Base-by-base conservation (phyloP, 2,888 invertebrate species). In the Drosophila phalerata region DNA sequence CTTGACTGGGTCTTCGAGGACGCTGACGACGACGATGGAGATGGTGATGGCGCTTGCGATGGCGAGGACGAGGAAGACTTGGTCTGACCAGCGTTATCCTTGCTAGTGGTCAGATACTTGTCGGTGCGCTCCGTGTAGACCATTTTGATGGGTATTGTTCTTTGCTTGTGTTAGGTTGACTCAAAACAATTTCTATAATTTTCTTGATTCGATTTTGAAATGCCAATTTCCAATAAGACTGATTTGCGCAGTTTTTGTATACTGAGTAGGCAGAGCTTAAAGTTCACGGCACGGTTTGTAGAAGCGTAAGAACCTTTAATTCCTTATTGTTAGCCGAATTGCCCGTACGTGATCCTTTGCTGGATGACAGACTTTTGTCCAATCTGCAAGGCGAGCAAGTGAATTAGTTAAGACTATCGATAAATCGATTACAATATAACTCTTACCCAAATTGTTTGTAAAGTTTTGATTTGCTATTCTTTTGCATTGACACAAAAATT, bases 211-310 rank as follows among this genome's bases (percentile, higher is more conserved):
- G 38, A 60, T 57, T 61, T 53, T 45, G 22, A 25, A 53, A 49
- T 84, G 51, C 22, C 67, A 56, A 72, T 71, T 77, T 60, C 45
- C 45, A 49, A 64, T 57, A 57, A 69, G 66, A 75, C 22, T 52
- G 22, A 43, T 61, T 32, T 68, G 78, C 72, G 81, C 74, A 65
- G 15, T 56, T 53, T 15, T 11, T 34, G 10, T 73, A 79, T 73
- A 22, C 69, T 73, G 65, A 47, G 57, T 37, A 34, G 17, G 1
- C 42, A 30, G 28, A 51, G 66, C 40, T 62, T 22, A 58, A 58
- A 70, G 73, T 77, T 93, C 93, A 93, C 83, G 93, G 93, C 47
- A 93, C 93, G 89, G 92, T 91, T 72, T 93, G 91, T 52, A 93
- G 85, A 30, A 91, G 85, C 9, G 92, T 92, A 11, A 93, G 77